Evolutionary conservation across 92 coral and sea anemone genomes (phyloP), one percentile per base, ranked within the genome.

Genomic region (Porites cylindrica): DNA sequence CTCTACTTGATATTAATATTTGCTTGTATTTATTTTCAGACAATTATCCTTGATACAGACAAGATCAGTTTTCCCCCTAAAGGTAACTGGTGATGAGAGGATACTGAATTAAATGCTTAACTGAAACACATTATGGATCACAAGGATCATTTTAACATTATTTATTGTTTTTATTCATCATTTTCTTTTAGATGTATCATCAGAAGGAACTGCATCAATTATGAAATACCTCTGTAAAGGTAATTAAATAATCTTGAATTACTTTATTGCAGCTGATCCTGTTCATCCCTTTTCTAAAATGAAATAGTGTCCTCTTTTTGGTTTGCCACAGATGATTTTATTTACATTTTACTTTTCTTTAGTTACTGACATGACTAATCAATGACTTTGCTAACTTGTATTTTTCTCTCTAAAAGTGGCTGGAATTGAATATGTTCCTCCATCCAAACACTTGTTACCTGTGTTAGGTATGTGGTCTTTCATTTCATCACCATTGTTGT

Each of bases 371-470:
- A 11, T 59, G 63, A 16, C 17, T 11, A 59, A 10, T 4, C 51
- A 6, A 14, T 63, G 14, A 76, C 7, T 21, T 1, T 24, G 16
- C 0, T 14, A 16, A 18, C 2, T 26, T 68, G n/a, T 26, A 7
- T 17, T 10, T 62, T 38, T 59, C 24, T 19, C 10, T 24, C 71
- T 77, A 70, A 17, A 63, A 96, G 99, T 91, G 92, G 98, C 95
- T 61, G 99, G 96, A 65, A 95, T 97, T 86, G 97, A 97, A 76
- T 97, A 95, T 74, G 77, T 93, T 52, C 98, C 99, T 70, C 98
- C 99, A 43, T 95, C 99, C 12, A 91, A 81, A 66, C 85, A 94
- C 70, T 72, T 95, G 52, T 93, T 95, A 59, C 91, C 91, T 83
- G 98, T 93, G 12, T 72, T 96, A 75, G 96, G 99, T 96, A 89